Evolutionary conservation across 2,113 vertebrate species (phyloP), one percentile per base, ranked within the genome.

Genomic region (Macrotus californicus): DNA sequence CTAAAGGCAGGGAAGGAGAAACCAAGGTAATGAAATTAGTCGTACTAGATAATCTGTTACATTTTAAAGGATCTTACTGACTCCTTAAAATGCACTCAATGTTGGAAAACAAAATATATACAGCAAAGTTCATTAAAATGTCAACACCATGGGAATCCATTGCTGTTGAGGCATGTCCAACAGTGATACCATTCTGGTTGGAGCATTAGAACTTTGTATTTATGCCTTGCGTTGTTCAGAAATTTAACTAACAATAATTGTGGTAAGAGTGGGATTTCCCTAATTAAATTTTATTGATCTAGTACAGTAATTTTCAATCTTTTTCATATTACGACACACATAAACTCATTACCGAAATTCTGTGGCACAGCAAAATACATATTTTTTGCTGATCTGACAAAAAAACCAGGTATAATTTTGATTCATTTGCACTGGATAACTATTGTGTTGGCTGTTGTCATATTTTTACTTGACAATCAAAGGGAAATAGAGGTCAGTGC

Each of bases 71-170:
- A 31, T 41, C n/a, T 56, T 22, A 36, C 7, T 48, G 6, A 31
- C 70, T 91, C 61, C 36, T 91, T 66, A 66, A 84, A 59, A 56
- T 41, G 61, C 70, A 36, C 39, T 19, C 54, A 54, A 54, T 6
- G 80, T 64, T 82, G 92, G 73, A 75, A 97, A 94, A 82, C 24
- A 89, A 70, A 89, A 83, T 41, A 50, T 21, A 6, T 14, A 8
- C 14, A 59, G 24, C 36, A 39, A 83, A 72, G 36, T 36, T 88
- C 24, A 69, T n/a, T 85, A 82, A 34, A 77, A 85, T 34, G 41
- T 29, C 21, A 7, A 7, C 39, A 8, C 15, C 15, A 9, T 5
- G 7, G 48, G 18, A 29, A 7, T 88, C 18, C 7, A 21, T 24
- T 89, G 69, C 46, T 31, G 43, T 56, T 41, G 29, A 52, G 11